Evolutionary conservation across 37 sponge, comb jelly and placozoan genomes (phyloP).

Genomic region (Theonella swinhoei): DNA sequence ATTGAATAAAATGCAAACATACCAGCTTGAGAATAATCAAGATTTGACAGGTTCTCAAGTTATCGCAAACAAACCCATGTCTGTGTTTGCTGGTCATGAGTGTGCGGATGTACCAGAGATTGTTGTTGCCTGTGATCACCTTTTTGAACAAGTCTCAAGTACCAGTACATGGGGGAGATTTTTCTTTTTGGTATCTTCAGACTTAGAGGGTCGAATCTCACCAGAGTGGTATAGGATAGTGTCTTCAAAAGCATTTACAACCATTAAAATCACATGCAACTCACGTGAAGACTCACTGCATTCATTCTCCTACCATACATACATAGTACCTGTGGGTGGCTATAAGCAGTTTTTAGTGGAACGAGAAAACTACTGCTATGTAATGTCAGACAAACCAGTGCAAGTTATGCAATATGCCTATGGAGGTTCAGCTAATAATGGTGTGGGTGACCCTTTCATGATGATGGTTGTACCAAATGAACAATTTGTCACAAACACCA

Average conservation of each 20-base stretch:
- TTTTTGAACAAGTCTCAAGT: constrained; percentile 62
- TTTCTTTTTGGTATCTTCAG: constrained; percentile 22
- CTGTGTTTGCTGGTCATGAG: constrained; percentile 42
- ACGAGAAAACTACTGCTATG: constrained; percentile 44
- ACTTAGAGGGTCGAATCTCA: background rate
- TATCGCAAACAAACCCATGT: constrained; percentile 26
- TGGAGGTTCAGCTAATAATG: constrained; percentile 48
- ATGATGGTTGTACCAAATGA: constrained; percentile 25
- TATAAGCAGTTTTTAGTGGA: background rate
- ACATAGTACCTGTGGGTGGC: background rate
- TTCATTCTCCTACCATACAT: background rate
- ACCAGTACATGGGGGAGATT: constrained; percentile 12
- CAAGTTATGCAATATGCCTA: constrained; percentile 45
- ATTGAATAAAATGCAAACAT: background rate
- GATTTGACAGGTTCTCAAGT: constrained; percentile 62
- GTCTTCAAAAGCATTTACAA: background rate
- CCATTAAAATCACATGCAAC: background rate
- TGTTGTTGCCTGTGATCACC: constrained; percentile 52
- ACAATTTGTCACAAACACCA: constrained; percentile 43
- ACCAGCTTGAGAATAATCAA: background rate
- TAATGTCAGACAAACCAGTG: constrained; percentile 34
- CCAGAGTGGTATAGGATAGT: constrained; percentile 32
- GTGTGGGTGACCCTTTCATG: constrained; percentile 54
- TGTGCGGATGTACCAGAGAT: constrained; percentile 49
- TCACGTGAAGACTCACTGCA: background rate